Percentiles rank a stretch among this genome's conserved stretches.
Evolutionary conservation across 2,797 vertebrate species (phyloP).

Genomic region (Parauchenoglanis punctatus): DNA sequence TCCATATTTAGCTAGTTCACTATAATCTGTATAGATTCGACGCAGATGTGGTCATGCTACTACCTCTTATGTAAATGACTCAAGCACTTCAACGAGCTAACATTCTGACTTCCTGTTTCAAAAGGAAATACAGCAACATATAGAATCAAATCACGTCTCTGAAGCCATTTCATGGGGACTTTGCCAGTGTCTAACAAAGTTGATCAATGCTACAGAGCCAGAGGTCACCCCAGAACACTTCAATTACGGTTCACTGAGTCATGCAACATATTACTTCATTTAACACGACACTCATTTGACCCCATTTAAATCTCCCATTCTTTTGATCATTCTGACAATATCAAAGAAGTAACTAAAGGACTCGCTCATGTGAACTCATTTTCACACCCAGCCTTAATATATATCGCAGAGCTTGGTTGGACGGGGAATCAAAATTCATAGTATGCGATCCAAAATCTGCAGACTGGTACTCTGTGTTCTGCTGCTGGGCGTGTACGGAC

Average conservation of each 20-base stretch:
- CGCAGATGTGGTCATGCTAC: not conserved
- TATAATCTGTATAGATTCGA: not conserved
- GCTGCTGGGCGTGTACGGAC: constrained; percentile 61
- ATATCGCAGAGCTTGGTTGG: constrained; percentile 43
- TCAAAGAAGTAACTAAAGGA: constrained; percentile 32
- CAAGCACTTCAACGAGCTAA: not conserved
- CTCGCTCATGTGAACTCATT: constrained; percentile 18
- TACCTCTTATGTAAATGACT: not conserved
- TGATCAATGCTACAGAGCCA: constrained; percentile 6
- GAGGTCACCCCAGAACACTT: constrained; percentile 44
- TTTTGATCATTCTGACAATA: constrained; percentile 46
- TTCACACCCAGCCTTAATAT: constrained; percentile 22
- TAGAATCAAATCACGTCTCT: not conserved
- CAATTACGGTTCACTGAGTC: constrained; percentile 44
- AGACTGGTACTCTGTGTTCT: constrained; percentile 60
- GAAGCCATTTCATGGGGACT: not conserved
- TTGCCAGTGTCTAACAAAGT: constrained; percentile 14
- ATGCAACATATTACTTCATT: constrained; percentile 42
- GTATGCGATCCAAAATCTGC: constrained; percentile 3
- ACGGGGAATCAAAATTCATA: constrained; percentile 33
- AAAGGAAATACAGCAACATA: not conserved
- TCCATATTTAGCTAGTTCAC: not conserved
- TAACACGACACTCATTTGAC: constrained; percentile 53
- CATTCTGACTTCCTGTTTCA: not conserved
- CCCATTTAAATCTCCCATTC: constrained; percentile 52